Evolutionary conservation across 64 coral and sea anemone species (phyloP).

Genomic region (Anthopleura sola): DNA sequence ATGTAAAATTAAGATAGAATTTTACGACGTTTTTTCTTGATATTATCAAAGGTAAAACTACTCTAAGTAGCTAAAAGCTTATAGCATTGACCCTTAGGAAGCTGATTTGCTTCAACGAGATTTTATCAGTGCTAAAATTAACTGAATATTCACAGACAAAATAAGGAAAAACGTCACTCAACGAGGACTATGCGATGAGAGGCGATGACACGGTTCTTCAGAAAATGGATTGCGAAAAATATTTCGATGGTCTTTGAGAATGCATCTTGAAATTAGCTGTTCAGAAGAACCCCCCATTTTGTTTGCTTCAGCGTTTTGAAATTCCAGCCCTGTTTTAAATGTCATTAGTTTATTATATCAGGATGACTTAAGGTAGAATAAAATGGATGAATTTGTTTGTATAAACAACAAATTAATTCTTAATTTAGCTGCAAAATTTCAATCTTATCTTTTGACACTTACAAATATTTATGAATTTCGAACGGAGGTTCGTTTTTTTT

Average conservation of each 20-base stretch:
- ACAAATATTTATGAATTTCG: neutral
- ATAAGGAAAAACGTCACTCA: neutral
- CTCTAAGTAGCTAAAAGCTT: too few species aligned
- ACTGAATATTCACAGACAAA: neutral
- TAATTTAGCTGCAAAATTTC: neutral
- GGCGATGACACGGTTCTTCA: neutral
- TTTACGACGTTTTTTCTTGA: too few species aligned
- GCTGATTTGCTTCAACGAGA: neutral
- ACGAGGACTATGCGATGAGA: neutral
- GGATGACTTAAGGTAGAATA: neutral
- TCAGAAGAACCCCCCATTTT: neutral
- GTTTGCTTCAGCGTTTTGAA: too few species aligned
- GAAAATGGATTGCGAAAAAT: neutral
- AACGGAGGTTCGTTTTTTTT: neutral
- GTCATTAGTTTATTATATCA: neutral
- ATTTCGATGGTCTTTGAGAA: neutral
- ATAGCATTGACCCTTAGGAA: too few species aligned
- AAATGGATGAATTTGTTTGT: neutral
- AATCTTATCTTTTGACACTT: neutral
- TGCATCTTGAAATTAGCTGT: neutral
- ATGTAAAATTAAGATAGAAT: too few species aligned
- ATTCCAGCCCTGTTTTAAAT: neutral
- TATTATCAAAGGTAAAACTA: too few species aligned
- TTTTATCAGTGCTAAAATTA: neutral
- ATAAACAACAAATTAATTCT: neutral